Conservation (phyloP, 2,797 vertebrate species). For the Anableps anableps region DNA sequence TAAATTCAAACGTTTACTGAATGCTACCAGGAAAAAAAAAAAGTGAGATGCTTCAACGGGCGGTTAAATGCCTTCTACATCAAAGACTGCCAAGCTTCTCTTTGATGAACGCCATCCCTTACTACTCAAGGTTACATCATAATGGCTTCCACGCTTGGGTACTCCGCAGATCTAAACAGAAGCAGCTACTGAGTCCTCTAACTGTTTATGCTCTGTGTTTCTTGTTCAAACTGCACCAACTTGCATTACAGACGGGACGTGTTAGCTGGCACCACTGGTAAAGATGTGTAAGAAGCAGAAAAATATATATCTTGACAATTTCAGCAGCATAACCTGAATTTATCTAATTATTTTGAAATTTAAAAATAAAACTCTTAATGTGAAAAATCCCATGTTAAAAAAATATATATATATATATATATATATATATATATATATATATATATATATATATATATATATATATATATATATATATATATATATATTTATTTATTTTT, state of each 20-base stretch:
- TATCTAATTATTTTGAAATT: too few relatives aligned
- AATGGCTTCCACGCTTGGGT: constrained; percentile 29
- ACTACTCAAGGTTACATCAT: constrained; percentile 25
- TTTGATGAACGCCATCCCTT: constrained; percentile 33
- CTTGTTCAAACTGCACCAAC: constrained; percentile 1
- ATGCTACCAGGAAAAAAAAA: constrained; percentile 11
- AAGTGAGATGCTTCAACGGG: background rate
- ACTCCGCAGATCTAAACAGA: constrained; percentile 9
- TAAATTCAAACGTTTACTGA: constrained; percentile 34
- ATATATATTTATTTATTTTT: too few relatives aligned
- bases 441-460: too few relatives aligned
- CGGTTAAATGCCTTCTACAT: constrained; percentile 38
- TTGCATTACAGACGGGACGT: background rate
- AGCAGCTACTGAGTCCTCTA: constrained; percentile 3
- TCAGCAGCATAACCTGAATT: background rate
- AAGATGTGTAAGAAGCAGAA: background rate
- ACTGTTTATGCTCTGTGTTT: constrained; percentile 4
- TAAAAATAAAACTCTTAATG: too few relatives aligned
- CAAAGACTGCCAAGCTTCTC: constrained; percentile 26
- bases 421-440: too few relatives aligned
- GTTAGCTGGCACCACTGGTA: background rate
- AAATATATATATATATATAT: too few relatives aligned
- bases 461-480: too few relatives aligned
- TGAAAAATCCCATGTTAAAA: too few relatives aligned
- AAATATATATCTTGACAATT: background rate